Conservation (phyloP, 2,797 vertebrate genomes). For the Ctenopoma multispine region DNA sequence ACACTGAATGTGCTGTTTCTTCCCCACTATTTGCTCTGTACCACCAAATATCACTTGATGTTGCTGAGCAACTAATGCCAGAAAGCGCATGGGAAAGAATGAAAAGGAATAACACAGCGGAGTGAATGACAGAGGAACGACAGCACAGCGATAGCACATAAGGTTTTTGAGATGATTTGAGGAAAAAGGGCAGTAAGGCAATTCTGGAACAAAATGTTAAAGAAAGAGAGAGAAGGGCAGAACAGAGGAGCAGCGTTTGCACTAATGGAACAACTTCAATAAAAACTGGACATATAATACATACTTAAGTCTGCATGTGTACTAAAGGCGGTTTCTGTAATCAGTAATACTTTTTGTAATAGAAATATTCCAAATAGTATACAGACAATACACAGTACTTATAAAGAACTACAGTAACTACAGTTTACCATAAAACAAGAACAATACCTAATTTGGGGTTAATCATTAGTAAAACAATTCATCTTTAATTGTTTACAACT, state of each 20-base stretch:
- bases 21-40: constrained; percentile 23
- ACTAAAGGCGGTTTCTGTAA: too few relatives aligned
- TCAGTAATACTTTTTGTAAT: too few relatives aligned
- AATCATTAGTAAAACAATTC: too few relatives aligned
- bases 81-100: constrained; percentile 49
- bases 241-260: background rate
- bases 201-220: constrained; percentile 20
- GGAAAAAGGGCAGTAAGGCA: constrained; percentile 26
- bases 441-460: too few relatives aligned
- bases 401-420: too few relatives aligned
- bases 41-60: constrained; percentile 61
- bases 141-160: constrained; percentile 15
- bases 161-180: constrained; percentile 29
- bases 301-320: background rate
- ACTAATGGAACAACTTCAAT: constrained; percentile 4
- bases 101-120: constrained; percentile 41
- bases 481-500: too few relatives aligned
- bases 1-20: constrained; percentile 43
- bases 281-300: constrained; percentile 16
- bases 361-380: too few relatives aligned
- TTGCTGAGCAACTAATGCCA: constrained; percentile 74
- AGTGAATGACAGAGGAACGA: constrained; percentile 39
- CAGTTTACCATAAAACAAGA: too few relatives aligned
- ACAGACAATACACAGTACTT: too few relatives aligned
- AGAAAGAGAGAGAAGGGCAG: background rate